Evolutionary conservation across 1,140 invertebrate genomes (phyloP).

Genomic region (Leptinotarsa defecta): DNA sequence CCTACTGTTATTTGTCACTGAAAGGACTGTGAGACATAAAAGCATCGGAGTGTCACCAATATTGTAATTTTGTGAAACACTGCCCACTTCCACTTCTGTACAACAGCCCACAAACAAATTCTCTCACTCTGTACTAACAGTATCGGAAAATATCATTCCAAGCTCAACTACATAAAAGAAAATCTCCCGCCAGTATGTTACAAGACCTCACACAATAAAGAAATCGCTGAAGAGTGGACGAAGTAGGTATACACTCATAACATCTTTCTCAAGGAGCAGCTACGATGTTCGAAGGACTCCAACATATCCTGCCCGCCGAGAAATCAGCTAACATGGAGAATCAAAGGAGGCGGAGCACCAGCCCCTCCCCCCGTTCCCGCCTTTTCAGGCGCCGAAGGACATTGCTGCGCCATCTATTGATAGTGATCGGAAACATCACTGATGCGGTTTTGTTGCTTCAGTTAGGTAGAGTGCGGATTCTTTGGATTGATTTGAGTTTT

Average conservation of each 20-base stretch:
- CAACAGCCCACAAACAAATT: too few species aligned
- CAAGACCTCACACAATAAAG: constrained; percentile 24
- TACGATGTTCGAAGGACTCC: constrained; percentile 47
- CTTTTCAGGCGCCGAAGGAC: constrained; percentile 32
- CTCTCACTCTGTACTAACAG: too few species aligned
- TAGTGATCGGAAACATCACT: constrained; percentile 24
- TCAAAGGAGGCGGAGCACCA: constrained; percentile 36
- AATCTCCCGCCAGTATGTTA: neutral
- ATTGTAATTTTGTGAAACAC: too few species aligned
- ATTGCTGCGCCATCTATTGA: constrained; percentile 50
- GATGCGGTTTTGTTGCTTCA: constrained; percentile 43
- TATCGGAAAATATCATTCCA: too few species aligned
- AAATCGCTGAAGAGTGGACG: constrained; percentile 31
- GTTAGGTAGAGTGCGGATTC: constrained; percentile 2
- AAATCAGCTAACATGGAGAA: constrained; percentile 54
- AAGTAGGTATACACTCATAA: constrained; percentile 26
- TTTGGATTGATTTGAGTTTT: too few species aligned
- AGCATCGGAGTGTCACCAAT: too few species aligned
- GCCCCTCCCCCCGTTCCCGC: constrained; percentile 43
- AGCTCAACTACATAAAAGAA: too few species aligned
- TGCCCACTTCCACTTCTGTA: too few species aligned
- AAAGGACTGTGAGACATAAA: too few species aligned
- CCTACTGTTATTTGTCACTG: too few species aligned
- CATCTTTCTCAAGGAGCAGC: constrained; percentile 28
- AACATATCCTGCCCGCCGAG: constrained; percentile 48